Base-by-base conservation (phyloP, 1,140 invertebrate genomes). In the Hormaphis cornu region DNA sequence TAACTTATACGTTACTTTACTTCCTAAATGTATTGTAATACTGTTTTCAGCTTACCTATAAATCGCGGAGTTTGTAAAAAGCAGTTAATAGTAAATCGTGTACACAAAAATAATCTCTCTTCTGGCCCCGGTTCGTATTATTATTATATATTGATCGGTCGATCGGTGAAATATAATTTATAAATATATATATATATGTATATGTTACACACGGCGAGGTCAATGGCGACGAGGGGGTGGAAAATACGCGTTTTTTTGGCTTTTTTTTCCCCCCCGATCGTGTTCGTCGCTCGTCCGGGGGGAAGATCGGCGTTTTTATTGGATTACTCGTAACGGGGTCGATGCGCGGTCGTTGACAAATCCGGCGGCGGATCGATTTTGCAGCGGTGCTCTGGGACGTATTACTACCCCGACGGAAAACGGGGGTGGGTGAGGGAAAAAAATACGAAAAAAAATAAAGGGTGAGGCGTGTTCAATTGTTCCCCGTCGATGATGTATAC, bases 321-420 rank as follows among this genome's bases (percentile, higher is more conserved):
- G 59, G 59, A 63, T 63, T 63, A 63, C 59, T 30, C 42, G 12
- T 30, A 16, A 63, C 59, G n/a, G 24, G 37, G 42, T 42, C 37
- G 59, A 44, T 63, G 24, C 40, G 20, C 44, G 10, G 40, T 33
- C 20, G 59, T 63, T 63, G 59, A 63, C 59, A 63, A 63, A 63
- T 63, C 59, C 59, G 58, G 40, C 40, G n/a, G n/a, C 52, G 30
- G 30, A 63, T 63, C 59, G 59, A 63, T 63, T 48, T 44, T 48
- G 40, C 22, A 22, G 20, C 28, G 20, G 20, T 22, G 35, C 22
- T 37, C 24, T 37, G 37, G 22, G 33, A 30, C 33, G 35, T 35
- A n/a, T 8, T n/a, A n/a, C 42, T 61, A 61, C 24, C 37, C 56
- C 37, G 7, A 40, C 50, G n/a, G n/a, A n/a, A n/a, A n/a, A n/a